Evolutionary conservation across 53 echinoderm and acorn worm species (phyloP).

Genomic region (Actinopyga echinites): DNA sequence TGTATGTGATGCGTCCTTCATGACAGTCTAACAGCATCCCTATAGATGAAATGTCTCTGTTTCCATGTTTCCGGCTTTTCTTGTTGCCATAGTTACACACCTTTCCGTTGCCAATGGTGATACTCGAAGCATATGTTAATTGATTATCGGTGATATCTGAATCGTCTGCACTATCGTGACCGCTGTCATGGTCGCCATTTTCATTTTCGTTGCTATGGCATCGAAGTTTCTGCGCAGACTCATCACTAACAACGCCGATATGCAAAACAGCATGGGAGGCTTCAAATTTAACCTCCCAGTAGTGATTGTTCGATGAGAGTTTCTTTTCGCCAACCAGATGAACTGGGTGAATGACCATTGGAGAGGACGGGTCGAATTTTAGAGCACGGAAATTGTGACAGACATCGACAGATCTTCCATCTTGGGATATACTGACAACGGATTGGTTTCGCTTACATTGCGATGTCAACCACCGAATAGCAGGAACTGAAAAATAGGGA

Average conservation of each 20-base stretch:
- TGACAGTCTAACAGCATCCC: background rate
- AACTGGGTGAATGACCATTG: conserved; percentile 58
- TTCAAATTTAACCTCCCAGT: conserved; percentile 86
- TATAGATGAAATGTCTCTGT: background rate
- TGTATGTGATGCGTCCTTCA: background rate
- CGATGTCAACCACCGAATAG: background rate
- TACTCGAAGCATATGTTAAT: background rate
- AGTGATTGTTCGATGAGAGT: conserved; percentile 63
- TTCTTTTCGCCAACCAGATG: conserved; percentile 84
- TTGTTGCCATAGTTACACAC: conserved; percentile 33
- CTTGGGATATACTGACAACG: conserved; percentile 8
- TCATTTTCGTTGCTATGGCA: conserved; percentile 51
- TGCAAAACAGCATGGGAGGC: conserved; percentile 61
- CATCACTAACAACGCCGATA: conserved; percentile 65
- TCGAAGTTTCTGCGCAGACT: conserved; percentile 55
- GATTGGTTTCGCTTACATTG: conserved; percentile 9
- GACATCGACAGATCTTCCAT: conserved; percentile 7
- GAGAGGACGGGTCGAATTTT: conserved; percentile 13
- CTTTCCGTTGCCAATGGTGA: conserved; percentile 3
- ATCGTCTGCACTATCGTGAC: conserved; percentile 96
- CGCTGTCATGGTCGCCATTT: conserved; percentile 86
- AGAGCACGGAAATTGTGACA: background rate
- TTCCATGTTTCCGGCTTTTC: background rate
- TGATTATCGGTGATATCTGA: background rate
- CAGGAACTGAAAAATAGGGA: background rate